Evolutionary conservation across 2,888 invertebrate species (phyloP).

Genomic region (Unio pictorum): DNA sequence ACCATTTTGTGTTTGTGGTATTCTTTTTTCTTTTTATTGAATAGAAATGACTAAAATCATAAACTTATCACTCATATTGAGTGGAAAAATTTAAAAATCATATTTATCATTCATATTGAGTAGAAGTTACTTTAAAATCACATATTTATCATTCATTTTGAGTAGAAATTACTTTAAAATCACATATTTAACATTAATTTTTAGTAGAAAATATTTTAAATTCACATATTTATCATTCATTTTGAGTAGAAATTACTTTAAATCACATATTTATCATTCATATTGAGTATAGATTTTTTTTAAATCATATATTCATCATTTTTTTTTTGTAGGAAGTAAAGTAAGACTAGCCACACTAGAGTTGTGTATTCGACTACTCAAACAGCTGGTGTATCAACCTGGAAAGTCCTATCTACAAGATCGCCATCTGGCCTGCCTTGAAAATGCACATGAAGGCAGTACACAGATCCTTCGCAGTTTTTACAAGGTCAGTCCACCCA

Average conservation of each 20-base stretch:
- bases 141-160: background rate
- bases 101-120: background rate
- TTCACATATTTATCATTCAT: background rate
- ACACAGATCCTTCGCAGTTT: constrained; percentile 90
- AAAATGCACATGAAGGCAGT: constrained; percentile 84
- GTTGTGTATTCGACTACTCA: constrained; percentile 85
- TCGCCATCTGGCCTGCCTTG: constrained; percentile 79
- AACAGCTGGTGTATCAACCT: constrained; percentile 77
- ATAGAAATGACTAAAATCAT: no score
- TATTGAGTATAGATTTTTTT: background rate
- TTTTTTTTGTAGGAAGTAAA: constrained; percentile 78
- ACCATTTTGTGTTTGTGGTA: no score
- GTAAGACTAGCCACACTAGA: constrained; percentile 94
- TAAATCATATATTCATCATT: background rate
- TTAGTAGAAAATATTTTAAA: background rate
- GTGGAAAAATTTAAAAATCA: background rate
- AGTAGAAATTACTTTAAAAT: no score
- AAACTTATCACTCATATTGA: no score
- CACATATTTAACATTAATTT: no score
- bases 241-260: no score
- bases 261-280: no score
- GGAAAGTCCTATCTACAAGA: constrained; percentile 79
- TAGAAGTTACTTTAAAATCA: background rate
- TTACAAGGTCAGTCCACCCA: constrained; percentile 80
- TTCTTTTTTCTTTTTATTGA: no score